Evolutionary conservation across 2,888 invertebrate genomes (phyloP).

Genomic region (Dolichomitus sp.): DNA sequence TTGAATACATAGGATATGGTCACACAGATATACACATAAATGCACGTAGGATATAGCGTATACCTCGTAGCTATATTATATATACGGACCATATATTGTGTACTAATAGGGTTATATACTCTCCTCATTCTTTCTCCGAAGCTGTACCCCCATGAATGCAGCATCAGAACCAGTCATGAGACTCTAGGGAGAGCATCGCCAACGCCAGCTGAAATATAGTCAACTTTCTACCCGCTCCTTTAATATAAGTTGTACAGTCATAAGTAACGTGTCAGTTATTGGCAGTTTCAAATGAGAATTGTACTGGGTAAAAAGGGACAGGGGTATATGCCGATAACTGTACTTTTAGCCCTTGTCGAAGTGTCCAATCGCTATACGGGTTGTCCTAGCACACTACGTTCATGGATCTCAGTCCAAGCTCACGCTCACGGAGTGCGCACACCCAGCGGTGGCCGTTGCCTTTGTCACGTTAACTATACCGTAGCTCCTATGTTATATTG

Average conservation of each 20-base stretch:
- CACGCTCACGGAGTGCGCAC: slow-evolving; percentile 4
- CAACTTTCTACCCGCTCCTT: not conserved
- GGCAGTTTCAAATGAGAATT: not conserved
- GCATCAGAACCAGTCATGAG: slow-evolving; percentile 27
- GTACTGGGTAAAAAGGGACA: not conserved
- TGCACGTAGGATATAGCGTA: slow-evolving; percentile 14
- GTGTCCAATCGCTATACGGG: not conserved
- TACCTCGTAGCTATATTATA: slow-evolving; percentile 9
- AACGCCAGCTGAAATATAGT: not conserved
- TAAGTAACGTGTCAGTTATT: not conserved
- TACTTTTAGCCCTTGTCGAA: too few species aligned
- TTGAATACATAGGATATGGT: slow-evolving; percentile 25
- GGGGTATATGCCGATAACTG: not conserved
- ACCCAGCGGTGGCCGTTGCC: slow-evolving; percentile 31
- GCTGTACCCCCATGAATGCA: slow-evolving; percentile 43
- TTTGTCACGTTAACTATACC: slow-evolving; percentile 60
- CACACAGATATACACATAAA: slow-evolving; percentile 22
- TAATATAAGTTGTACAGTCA: not conserved
- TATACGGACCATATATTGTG: slow-evolving; percentile 20
- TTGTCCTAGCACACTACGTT: too few species aligned
- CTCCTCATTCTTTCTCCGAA: slow-evolving; percentile 38
- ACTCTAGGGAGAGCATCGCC: not conserved
- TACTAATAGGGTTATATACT: slow-evolving; percentile 55
- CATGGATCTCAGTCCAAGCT: not conserved
- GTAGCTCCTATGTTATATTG: slow-evolving; percentile 59